Evolutionary conservation across 2,113 vertebrate species (phyloP).

Genomic region (Tyrannus savana): DNA sequence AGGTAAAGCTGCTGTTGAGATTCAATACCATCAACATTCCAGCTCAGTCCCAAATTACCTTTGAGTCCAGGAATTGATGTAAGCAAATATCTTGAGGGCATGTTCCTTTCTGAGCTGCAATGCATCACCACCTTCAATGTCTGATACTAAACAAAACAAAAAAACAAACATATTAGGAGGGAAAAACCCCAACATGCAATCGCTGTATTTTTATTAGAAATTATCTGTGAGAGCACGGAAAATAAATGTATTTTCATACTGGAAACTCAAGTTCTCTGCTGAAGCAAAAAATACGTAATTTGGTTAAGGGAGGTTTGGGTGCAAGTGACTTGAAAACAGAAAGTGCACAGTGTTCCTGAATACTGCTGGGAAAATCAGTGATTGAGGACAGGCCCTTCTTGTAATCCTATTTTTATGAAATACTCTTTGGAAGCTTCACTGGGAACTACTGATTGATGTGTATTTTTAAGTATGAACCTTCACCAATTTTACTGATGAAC

Average conservation of each 20-base stretch:
- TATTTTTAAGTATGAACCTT: background rate
- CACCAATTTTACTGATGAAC: background rate
- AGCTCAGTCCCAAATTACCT: constrained; percentile 79
- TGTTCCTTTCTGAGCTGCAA: constrained; percentile 98
- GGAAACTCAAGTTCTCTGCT: background rate
- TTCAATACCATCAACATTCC: background rate
- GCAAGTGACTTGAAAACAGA: background rate
- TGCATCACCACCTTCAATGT: constrained; percentile 93
- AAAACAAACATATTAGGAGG: background rate
- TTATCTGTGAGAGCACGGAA: background rate
- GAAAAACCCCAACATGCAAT: rapidly evolving
- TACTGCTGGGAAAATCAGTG: background rate
- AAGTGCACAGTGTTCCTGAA: background rate
- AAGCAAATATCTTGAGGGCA: constrained; percentile 97
- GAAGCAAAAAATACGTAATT: background rate
- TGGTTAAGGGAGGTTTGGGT: background rate
- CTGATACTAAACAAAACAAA: constrained; percentile 86
- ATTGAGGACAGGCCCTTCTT: background rate
- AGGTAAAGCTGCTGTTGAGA: background rate
- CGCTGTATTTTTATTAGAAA: background rate
- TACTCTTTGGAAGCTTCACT: background rate
- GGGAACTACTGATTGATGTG: background rate
- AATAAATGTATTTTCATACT: background rate
- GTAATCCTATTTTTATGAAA: background rate
- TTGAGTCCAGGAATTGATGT: constrained; percentile 99